Conservation (phyloP, 2,888 invertebrate species). For the Cheilosia vernalis region DNA sequence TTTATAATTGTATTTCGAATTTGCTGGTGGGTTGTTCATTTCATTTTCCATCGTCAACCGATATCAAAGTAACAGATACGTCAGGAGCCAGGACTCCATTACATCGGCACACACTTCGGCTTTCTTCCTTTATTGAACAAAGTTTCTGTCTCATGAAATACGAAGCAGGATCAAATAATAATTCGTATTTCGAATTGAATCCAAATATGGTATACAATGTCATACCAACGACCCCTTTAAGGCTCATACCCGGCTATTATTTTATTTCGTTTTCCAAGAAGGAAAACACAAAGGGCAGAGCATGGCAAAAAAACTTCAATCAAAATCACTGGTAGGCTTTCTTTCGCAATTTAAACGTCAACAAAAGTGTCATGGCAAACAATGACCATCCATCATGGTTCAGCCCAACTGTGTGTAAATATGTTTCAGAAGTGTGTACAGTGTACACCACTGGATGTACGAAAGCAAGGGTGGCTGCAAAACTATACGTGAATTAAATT, state of each 20-base stretch:
- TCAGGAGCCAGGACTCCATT: no score
- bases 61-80: no score
- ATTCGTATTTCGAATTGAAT: constrained; percentile 8
- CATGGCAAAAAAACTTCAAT: neutral
- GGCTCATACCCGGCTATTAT: neutral
- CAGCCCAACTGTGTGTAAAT: neutral
- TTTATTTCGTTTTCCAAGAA: neutral
- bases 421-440: neutral
- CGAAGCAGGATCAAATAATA: neutral
- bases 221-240: neutral
- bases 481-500: constrained; percentile 51
- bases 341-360: constrained; percentile 24
- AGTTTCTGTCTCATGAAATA: neutral
- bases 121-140: no score
- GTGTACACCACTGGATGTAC: neutral
- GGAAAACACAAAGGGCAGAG: neutral
- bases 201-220: no score
- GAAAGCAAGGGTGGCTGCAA: neutral
- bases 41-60: no score
- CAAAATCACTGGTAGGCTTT: constrained; percentile 23
- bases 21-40: no score
- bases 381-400: constrained; percentile 25
- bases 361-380: constrained; percentile 30
- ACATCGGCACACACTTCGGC: no score
- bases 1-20: no score